Evolutionary conservation across 1,140 invertebrate genomes (phyloP).

Genomic region (Diplogasteroides magnus): DNA sequence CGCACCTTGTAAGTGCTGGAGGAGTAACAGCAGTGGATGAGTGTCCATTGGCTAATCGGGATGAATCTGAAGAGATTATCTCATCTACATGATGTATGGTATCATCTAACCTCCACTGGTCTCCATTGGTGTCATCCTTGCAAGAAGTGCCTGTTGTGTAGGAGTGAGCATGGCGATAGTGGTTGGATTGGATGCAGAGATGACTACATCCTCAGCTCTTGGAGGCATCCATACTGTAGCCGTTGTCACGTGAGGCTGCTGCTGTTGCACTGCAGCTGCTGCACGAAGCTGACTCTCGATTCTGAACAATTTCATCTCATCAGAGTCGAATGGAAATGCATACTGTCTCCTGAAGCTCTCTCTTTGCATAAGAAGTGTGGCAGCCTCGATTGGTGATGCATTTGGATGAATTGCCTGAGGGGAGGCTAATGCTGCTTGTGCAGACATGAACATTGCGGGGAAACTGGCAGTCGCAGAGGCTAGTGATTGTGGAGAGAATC

Average conservation of each 20-base stretch:
- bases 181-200: no score
- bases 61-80: neutral
- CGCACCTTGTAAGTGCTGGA: conserved; percentile 15
- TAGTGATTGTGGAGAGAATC: no score
- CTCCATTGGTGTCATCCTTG: neutral
- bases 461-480: no score
- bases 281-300: neutral
- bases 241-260: conserved; percentile 6
- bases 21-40: neutral
- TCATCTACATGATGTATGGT: neutral
- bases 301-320: neutral
- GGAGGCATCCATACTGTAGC: conserved; percentile 33
- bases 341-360: neutral
- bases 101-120: neutral
- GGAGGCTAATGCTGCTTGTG: no score
- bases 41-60: conserved; percentile 1
- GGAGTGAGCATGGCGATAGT: no score
- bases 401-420: neutral
- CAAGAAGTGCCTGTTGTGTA: no score
- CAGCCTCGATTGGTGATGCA: neutral
- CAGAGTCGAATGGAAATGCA: conserved; percentile 6
- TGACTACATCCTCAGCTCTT: conserved; percentile 1
- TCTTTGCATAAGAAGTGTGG: neutral
- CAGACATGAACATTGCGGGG: no score
- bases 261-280: conserved; percentile 5